Evolutionary conservation across 2,888 invertebrate species (phyloP).

Genomic region (Tachina fera): DNA sequence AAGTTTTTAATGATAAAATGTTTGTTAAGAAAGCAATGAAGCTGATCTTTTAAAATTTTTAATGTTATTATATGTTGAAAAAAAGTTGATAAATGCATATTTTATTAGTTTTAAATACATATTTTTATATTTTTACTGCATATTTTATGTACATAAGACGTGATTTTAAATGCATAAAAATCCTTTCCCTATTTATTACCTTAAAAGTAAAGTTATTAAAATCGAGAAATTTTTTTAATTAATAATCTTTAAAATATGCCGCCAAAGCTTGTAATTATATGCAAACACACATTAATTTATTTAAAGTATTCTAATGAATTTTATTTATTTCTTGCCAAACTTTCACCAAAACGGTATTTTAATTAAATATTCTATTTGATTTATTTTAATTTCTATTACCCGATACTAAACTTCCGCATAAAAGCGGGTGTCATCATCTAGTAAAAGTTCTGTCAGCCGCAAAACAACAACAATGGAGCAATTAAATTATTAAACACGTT

Average conservation of each 20-base stretch:
- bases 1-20: too few relatives aligned
- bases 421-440: background rate
- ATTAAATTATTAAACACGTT: slow-evolving; percentile 39
- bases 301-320: background rate
- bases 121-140: too few relatives aligned
- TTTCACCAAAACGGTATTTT: background rate
- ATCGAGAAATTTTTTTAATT: too few relatives aligned
- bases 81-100: too few relatives aligned
- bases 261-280: background rate
- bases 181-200: background rate
- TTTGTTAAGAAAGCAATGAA: too few relatives aligned
- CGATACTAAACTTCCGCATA: slow-evolving; percentile 44
- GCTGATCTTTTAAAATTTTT: too few relatives aligned
- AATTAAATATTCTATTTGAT: background rate
- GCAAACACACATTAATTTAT: background rate
- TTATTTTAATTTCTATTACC: slow-evolving; percentile 12
- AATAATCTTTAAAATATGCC: background rate
- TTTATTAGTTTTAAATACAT: too few relatives aligned
- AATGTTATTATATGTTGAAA: too few relatives aligned
- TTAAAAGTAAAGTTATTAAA: too few relatives aligned
- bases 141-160: too few relatives aligned
- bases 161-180: too few relatives aligned
- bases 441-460: background rate
- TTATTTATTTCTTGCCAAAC: background rate
- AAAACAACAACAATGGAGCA: slow-evolving; percentile 33